Percentiles rank a stretch among this genome's conserved stretches.
Evolutionary conservation across 92 coral and sea anemone species (phyloP).

Genomic region (Porites rus): DNA sequence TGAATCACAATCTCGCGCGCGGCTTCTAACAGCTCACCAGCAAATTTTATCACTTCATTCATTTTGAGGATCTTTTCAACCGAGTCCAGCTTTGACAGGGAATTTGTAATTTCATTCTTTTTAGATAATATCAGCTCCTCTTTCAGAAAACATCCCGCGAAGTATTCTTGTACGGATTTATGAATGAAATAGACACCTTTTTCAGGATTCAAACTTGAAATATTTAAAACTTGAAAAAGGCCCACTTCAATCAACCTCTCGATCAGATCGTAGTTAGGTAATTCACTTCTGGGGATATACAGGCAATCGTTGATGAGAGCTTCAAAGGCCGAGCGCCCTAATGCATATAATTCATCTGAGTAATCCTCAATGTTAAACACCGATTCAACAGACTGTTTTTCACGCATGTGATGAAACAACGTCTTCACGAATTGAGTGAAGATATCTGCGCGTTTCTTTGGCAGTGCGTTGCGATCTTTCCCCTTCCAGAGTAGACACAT

Average conservation of each 20-base stretch:
- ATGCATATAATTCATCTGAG: not conserved
- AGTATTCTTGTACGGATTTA: not conserved
- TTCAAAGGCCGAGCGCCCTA: constrained; percentile 4
- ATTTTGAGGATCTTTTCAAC: not conserved
- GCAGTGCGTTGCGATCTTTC: not conserved
- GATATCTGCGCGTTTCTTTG: constrained; percentile 11
- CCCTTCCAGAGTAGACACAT: not conserved
- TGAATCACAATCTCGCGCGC: not conserved
- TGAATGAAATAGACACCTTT: not conserved
- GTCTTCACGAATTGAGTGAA: not conserved
- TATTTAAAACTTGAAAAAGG: not conserved
- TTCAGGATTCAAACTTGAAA: not conserved
- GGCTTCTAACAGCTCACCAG: constrained; percentile 1
- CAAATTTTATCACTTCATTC: not conserved
- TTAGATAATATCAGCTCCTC: not conserved
- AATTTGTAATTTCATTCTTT: not conserved
- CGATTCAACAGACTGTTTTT: not conserved
- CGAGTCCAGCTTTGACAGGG: not conserved
- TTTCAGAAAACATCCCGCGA: not conserved
- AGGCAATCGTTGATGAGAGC: not conserved
- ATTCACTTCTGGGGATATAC: not conserved
- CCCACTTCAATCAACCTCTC: not conserved
- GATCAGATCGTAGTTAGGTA: not conserved
- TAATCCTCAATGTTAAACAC: not conserved
- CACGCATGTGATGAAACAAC: not conserved